Conservation (phyloP, 2,113 vertebrate genomes). For the Trochalopteron elliotii region DNA sequence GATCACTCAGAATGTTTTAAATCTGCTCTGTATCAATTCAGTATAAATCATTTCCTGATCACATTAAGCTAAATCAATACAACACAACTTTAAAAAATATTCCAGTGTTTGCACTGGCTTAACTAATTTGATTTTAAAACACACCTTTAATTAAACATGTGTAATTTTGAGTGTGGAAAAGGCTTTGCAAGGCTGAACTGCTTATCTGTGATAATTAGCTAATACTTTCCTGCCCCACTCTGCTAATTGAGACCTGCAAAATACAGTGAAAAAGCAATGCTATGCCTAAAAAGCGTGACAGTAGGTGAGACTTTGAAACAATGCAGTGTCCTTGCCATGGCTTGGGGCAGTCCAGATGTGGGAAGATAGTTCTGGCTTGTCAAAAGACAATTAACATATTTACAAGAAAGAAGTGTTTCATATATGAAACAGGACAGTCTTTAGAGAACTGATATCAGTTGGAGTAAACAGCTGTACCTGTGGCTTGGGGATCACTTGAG, state of each 20-base stretch:
- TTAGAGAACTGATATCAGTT: background rate
- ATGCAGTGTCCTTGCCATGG: background rate
- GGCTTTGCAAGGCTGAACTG: background rate
- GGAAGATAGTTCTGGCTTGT: slow-evolving; percentile 2
- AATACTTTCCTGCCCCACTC: background rate
- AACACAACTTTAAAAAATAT: slow-evolving; percentile 6
- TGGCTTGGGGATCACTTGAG: background rate
- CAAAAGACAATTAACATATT: slow-evolving; percentile 31
- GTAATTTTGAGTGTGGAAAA: background rate
- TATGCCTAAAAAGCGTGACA: background rate
- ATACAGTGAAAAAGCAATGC: background rate
- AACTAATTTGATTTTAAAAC: slow-evolving; percentile 22
- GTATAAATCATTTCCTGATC: slow-evolving; percentile 13
- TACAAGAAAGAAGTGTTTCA: slow-evolving; percentile 37
- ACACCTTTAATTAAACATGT: background rate
- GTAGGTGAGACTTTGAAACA: background rate
- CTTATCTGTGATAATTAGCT: background rate
- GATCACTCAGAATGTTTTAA: background rate
- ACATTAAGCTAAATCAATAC: slow-evolving; percentile 16
- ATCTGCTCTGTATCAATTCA: background rate
- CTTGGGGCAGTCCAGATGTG: background rate
- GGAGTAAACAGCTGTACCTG: slow-evolving; percentile 48
- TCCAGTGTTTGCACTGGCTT: background rate
- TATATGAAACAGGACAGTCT: slow-evolving; percentile 18
- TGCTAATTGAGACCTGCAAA: background rate